Base-by-base conservation (phyloP, 2,888 invertebrate genomes). In the Drosophila atripex region DNA sequence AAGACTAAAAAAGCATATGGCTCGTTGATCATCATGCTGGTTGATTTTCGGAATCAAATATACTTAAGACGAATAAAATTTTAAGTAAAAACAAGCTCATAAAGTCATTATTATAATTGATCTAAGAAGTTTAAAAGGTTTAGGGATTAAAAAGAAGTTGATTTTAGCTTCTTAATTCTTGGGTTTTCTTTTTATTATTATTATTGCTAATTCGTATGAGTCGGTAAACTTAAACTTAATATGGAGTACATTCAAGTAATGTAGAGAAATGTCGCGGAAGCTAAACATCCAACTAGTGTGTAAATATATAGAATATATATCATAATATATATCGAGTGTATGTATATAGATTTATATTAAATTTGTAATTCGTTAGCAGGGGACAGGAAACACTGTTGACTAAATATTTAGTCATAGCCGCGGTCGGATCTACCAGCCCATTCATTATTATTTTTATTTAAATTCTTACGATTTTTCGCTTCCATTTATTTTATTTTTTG, bases 221-320 rank as follows among this genome's bases (percentile, higher is more conserved):
- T 85, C 77, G 68, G 82, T 82, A 78, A 73, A 73, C 71, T 78
- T 78, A 87, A 80, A 77, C 87, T 87, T 88, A 84, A 86, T 74
- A 88, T 75, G 75, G 71, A 80, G 45, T 76, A 75, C 71, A 84
- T 85, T 71, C 78, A 83, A 73, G 80, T 77, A 75, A 75, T 82
- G 69, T 75, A 71, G 72, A 70, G 71, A 77, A 71, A 57, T 65
- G 69, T 73, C 58, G 45, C 23, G 11, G 30, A 69, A 73, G 65
- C 85, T 82, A 87, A 87, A 82, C 86, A 85, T 87, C 79, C 75
- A 82, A 87, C 79, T 80, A 85, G 78, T 73, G 79, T 83, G 82
- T 71, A 85, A 78, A 83, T 82, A 87, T 82, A 72, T 60, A 73
- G 52, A 57, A 60, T 61, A 68, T 73, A 49, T 73, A 77, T 39